Evolutionary conservation across 2,797 vertebrate species (phyloP).

Genomic region (Onychomys leucogaster): DNA sequence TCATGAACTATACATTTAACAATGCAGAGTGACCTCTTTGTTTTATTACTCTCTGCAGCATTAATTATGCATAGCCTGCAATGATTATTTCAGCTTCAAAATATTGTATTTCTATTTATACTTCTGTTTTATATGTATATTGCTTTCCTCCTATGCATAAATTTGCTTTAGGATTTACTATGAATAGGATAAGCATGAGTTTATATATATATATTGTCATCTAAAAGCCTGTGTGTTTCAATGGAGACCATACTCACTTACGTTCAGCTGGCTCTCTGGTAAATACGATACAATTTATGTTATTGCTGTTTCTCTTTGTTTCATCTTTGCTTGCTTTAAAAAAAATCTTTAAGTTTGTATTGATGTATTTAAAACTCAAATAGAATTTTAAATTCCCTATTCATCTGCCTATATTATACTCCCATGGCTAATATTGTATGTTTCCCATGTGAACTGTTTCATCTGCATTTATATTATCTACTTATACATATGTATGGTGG

Average conservation of each 20-base stretch:
- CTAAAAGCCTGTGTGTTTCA: neutral
- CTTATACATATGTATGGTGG: neutral
- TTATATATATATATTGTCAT: conserved; percentile 31
- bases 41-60: neutral
- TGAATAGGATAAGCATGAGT: neutral
- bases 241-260: neutral
- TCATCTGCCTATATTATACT: neutral
- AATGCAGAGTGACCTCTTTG: neutral
- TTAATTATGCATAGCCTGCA: neutral
- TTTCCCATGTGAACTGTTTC: conserved; percentile 14
- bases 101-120: conserved; percentile 19
- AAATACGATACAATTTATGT: neutral
- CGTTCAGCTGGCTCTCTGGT: neutral
- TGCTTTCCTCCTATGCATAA: neutral
- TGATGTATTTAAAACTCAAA: neutral
- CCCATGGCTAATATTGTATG: neutral
- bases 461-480: neutral
- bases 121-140: neutral
- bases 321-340: neutral
- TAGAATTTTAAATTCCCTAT: neutral
- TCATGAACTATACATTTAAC: neutral
- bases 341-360: neutral
- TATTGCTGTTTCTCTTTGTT: neutral
- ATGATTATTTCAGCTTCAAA: conserved; percentile 19
- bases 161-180: neutral